Conservation (phyloP, 1,140 invertebrate species). For the Scaptomyza graminum region DNA sequence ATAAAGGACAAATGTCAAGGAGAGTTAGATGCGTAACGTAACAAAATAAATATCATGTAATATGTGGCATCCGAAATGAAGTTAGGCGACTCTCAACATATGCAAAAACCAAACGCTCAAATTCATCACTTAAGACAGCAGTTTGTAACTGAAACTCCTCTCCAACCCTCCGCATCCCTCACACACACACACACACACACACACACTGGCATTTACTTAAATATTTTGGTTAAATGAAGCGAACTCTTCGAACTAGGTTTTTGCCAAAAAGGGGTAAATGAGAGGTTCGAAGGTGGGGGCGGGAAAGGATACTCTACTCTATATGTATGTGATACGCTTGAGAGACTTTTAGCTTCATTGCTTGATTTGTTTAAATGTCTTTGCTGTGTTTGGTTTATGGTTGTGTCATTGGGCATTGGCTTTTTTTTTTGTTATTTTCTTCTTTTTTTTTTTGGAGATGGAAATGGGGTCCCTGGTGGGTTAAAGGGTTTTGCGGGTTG, state of each 20-base stretch:
- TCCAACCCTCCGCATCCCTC: not conserved
- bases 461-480: slow-evolving; percentile 15
- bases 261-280: slow-evolving; percentile 32
- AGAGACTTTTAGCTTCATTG: slow-evolving; percentile 79
- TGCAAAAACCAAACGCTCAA: slow-evolving; percentile 55
- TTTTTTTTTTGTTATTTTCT: slow-evolving; percentile 27
- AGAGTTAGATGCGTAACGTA: not conserved
- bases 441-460: slow-evolving; percentile 5
- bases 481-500: slow-evolving; percentile 37
- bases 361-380: slow-evolving; percentile 81
- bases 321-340: slow-evolving; percentile 69
- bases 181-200: not conserved
- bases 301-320: not conserved
- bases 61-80: slow-evolving; percentile 14
- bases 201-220: slow-evolving; percentile 40
- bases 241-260: slow-evolving; percentile 34
- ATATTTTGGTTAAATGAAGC: slow-evolving; percentile 74
- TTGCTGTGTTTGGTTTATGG: slow-evolving; percentile 82
- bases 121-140: slow-evolving; percentile 74
- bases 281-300: not conserved
- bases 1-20: not conserved
- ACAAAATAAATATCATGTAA: slow-evolving; percentile 19
- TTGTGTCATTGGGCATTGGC: slow-evolving; percentile 56
- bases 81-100: slow-evolving; percentile 18
- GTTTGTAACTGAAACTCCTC: not conserved